A percentile compares a stretch with the other conserved stretches of the same genome.
These are phyloP conservation scores for Lagopus muta DNA, from an alignment of 2,113 vertebrate genomes.

Conservation along the genomic window DNA sequence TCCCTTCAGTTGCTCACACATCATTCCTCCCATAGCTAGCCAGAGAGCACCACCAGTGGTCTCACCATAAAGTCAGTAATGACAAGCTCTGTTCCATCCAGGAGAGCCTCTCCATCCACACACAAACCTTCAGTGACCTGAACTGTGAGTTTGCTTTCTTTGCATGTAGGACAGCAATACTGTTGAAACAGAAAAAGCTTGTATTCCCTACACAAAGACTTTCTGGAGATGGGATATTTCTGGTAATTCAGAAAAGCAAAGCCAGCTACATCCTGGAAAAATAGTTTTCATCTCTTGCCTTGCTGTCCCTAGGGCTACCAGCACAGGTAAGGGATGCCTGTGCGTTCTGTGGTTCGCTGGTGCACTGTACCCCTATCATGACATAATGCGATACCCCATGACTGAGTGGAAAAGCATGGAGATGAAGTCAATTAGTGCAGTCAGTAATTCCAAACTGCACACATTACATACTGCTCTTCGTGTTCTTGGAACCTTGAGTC, in stretches of 20 bases:
- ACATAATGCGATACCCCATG: neutral
- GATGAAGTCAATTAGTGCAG: neutral
- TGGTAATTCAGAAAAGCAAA: neutral
- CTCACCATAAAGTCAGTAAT: neutral
- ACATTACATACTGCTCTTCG: neutral
- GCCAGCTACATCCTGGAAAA: neutral
- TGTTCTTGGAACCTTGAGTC: neutral
- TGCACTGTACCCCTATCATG: neutral
- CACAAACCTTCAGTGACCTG: neutral
- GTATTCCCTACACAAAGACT: neutral
- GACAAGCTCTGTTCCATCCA: neutral
- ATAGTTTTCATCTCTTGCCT: neutral
- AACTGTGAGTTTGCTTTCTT: neutral
- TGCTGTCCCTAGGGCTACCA: neutral
- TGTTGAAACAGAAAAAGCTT: neutral
- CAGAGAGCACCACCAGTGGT: neutral
- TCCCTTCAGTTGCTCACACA: rapidly evolving
- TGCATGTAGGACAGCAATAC: neutral
- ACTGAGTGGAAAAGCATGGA: neutral
- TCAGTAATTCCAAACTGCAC: neutral
- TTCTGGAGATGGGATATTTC: neutral
- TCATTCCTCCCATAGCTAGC: neutral
- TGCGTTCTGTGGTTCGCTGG: neutral
- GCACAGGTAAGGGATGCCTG: neutral
- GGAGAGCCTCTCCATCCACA: neutral